Evolutionary conservation across 2,113 vertebrate species (phyloP), one percentile per base, ranked within the genome.

Genomic region (Malaclemys terrapin): DNA sequence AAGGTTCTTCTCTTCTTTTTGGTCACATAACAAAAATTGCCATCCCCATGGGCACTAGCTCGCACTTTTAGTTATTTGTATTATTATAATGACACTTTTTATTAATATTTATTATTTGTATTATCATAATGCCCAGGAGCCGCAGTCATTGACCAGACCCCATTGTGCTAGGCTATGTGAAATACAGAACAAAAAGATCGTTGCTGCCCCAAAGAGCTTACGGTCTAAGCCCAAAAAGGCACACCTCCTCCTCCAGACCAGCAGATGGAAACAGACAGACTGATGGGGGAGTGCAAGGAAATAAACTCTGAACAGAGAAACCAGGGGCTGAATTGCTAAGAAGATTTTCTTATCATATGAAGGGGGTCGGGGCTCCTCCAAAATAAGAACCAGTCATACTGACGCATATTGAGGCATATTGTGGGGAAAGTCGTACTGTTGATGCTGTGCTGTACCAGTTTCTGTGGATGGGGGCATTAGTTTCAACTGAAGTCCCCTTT

Each of bases 1-100:
- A 42, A 89, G 82, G 47, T 89, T 95, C 90, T 17, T 91, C 85
- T 69, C 8, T 65, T 79, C 45, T 83, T 84, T 86, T 91, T 93
- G 91, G 49, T 38, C 53, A 3, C 4, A 4, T 19, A 27, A 6
- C 79, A 86, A 75, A 59, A 1, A 1, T 29, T 91, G 72, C 8
- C 47, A 38, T 7, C 85, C 29, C 3, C 3, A 81, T 89, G 31
- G 50, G 54, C 62, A 1, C 8, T 5, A 84, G 19, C 5, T 91
- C 45, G 1, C 5, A 47, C 19, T 82, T 31, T 69, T 69, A 69
- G 9, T 69, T 69, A 69, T 38, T 72, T 72, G 35, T 35, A 62
- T 62, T 62, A 62, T 54, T 54, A 54, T 54, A 54, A 54, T 54
- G 53, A 54, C 53, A 54, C 53, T 54, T 54, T 22, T 54, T 54